Conservation (phyloP, 2,113 vertebrate species). For the Anoura caudifer region DNA sequence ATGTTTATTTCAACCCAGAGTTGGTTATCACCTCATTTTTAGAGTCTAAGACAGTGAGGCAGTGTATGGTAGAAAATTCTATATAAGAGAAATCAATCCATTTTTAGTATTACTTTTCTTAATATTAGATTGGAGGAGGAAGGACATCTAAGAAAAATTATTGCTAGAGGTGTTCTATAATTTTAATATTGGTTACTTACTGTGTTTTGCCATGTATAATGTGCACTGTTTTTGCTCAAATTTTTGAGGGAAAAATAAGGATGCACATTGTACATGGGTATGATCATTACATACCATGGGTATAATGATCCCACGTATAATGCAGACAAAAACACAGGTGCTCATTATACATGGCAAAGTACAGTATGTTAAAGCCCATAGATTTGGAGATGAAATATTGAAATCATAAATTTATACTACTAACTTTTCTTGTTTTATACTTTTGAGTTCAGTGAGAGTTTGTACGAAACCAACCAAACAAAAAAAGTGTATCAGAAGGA, state of each 20-base stretch:
- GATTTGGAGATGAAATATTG: conserved; percentile 26
- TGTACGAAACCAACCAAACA: background rate
- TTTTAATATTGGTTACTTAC: background rate
- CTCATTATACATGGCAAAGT: too few species aligned
- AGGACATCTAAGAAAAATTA: background rate
- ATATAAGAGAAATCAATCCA: background rate
- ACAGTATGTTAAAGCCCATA: background rate
- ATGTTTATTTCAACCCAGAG: background rate
- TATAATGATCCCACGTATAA: too few species aligned
- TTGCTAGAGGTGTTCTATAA: background rate
- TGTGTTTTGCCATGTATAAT: too few species aligned
- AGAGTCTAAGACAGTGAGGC: background rate
- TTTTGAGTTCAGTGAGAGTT: conserved; percentile 54
- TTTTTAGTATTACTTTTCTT: background rate
- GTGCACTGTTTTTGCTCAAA: too few species aligned
- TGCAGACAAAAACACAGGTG: too few species aligned
- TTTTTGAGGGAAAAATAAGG: too few species aligned
- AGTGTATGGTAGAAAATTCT: background rate
- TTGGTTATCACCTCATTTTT: background rate
- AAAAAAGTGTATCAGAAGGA: background rate
- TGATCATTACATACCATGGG: too few species aligned
- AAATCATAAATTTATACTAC: conserved; percentile 29
- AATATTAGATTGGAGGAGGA: background rate
- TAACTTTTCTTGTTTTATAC: background rate
- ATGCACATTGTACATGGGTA: too few species aligned